phyloP scores from a whole-genome alignment of 2,888 invertebrate species.

The Cremastobaeus sp. region DNA sequence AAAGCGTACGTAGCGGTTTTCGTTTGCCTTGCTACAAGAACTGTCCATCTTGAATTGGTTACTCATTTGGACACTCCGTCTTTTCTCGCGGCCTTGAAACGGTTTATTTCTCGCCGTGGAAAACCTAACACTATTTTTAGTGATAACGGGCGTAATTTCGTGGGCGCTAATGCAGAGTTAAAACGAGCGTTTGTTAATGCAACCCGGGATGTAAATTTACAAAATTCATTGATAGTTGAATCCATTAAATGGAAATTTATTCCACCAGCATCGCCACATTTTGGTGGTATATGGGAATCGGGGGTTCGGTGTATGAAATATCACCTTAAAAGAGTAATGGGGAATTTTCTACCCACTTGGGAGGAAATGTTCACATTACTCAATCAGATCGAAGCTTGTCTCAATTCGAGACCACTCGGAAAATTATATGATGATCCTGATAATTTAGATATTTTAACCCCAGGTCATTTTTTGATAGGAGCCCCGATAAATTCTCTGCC shows the following conservation, averaged over 20 bases:
- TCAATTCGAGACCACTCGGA: neutral
- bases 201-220: neutral
- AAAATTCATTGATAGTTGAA: neutral
- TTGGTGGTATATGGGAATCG: neutral
- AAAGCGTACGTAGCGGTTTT: too few species aligned
- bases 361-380: too few species aligned
- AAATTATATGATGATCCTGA: neutral
- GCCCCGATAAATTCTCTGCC: neutral
- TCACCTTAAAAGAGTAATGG: too few species aligned
- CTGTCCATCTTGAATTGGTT: neutral
- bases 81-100: neutral
- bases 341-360: too few species aligned
- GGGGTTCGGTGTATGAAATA: too few species aligned
- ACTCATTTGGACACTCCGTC: conserved; percentile 3
- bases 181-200: neutral
- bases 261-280: neutral
- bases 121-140: neutral
- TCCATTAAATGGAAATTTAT: too few species aligned
- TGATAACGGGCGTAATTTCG: conserved; percentile 4
- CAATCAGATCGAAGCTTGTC: too few species aligned
- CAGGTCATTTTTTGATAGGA: neutral
- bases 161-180: neutral
- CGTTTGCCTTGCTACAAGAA: neutral
- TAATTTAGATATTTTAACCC: neutral
- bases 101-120: conserved; percentile 1